Base-by-base conservation (phyloP, 1,140 invertebrate genomes). In the Dendrolimus punctatus region DNA sequence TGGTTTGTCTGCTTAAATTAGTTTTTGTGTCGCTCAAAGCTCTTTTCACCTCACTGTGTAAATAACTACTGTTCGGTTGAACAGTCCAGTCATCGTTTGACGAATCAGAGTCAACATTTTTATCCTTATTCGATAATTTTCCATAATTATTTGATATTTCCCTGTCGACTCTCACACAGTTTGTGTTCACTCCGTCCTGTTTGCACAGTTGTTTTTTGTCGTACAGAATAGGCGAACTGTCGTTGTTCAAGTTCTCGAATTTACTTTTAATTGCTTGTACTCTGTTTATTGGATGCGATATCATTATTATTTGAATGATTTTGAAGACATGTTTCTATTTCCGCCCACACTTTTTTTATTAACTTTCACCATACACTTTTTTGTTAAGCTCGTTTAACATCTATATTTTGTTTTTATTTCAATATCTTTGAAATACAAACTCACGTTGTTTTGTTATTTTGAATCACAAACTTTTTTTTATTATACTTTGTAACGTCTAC, bases 211-310 rank as follows among this genome's bases (percentile, higher is more conserved):
- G 68, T 39, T 53, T 73, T 60, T 74, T 67, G 46, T 63, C 65
- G 8, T 59, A 8, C 8, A 71, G 49, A 39, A 80, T 23, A 6
- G 61, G 53, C 6, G 73, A 68, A 54, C 60, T 69, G 51, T 80
- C 75, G 8, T 58, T 58, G 36, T 71, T 78, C 49, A 87, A 71
- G 66, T 73, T 84, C 64, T 88, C 87, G 52, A 88, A 88, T 74
- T 80, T 78, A 77, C 74, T 87, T 53, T 81, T 86, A 44, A 88
- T 87, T 45, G 77, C 76, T 77, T 87, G 85, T 43, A 88, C 87
- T 72, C 87, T 85, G 62, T 87, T 88, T 65, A 70, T 78, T 57
- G 80, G 63, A 60, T 73, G 68, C 57, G 81, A 77, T 76, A 84
- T 69, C 82, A 86, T 86, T 78, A 23, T 23, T 23, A 77, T 82